These are phyloP conservation scores for Lumbricus terrestris DNA, from an alignment of 2,888 invertebrate genomes.

Conservation along the genomic window DNA sequence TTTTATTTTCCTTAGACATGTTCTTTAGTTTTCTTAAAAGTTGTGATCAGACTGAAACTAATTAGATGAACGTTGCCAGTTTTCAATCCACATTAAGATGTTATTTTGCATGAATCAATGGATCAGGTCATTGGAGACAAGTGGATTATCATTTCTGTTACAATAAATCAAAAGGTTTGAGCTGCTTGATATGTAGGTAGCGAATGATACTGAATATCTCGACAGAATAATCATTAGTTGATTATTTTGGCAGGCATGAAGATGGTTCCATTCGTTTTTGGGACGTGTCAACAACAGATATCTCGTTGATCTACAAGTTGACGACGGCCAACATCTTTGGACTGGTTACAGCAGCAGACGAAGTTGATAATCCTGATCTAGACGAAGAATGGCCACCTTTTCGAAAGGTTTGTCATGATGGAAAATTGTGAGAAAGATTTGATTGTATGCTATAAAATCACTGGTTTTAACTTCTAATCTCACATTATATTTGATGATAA, in stretches of 20 bases:
- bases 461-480: too few relatives aligned
- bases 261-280: slow-evolving; percentile 95
- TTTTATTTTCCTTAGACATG: background rate
- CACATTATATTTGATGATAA: too few relatives aligned
- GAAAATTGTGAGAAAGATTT: background rate
- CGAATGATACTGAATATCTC: background rate
- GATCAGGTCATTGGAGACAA: background rate
- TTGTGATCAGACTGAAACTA: too few relatives aligned
- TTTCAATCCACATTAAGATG: background rate
- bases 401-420: slow-evolving; percentile 66
- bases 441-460: too few relatives aligned
- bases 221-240: background rate
- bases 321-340: slow-evolving; percentile 55
- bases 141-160: background rate
- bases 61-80: too few relatives aligned
- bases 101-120: background rate
- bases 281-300: slow-evolving; percentile 81
- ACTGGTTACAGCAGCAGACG: slow-evolving; percentile 40
- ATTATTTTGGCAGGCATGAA: slow-evolving; percentile 71
- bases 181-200: background rate
- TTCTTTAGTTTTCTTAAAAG: too few relatives aligned
- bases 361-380: slow-evolving; percentile 62
- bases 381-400: slow-evolving; percentile 96
- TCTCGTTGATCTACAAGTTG: slow-evolving; percentile 81
- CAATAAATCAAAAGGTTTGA: background rate